Evolutionary conservation across 2,888 invertebrate species (phyloP).

Genomic region (Sminthurides aquaticus): DNA sequence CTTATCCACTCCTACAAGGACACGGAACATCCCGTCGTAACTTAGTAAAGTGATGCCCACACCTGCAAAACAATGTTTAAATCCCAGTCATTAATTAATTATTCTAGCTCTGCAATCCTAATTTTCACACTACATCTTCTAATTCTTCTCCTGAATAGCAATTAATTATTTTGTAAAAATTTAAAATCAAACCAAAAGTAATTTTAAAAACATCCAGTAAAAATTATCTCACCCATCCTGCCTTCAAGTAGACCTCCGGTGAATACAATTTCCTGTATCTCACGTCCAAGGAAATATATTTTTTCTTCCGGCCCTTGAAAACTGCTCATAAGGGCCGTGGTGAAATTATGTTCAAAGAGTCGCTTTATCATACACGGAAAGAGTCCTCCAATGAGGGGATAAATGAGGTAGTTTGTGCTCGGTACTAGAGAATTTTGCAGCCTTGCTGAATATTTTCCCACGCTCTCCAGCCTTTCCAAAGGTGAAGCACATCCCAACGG

Average conservation of each 20-base stretch:
- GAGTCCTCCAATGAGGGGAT: conserved; percentile 12
- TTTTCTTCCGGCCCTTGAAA: conserved; percentile 11
- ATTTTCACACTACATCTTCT: neutral
- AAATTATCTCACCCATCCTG: neutral
- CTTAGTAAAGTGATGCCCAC: conserved; percentile 13
- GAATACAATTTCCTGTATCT: conserved; percentile 13
- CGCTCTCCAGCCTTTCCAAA: neutral
- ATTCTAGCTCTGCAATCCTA: neutral
- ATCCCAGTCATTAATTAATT: neutral
- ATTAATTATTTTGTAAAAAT: no score
- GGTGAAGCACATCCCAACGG: conserved; percentile 2
- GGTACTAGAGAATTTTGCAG: conserved; percentile 11
- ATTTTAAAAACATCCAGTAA: no score
- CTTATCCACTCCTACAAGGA: conserved; percentile 14
- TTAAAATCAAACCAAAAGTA: no score
- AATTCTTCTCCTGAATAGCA: neutral
- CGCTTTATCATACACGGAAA: conserved; percentile 9
- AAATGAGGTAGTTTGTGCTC: neutral
- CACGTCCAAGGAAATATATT: conserved; percentile 3
- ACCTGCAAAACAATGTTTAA: neutral
- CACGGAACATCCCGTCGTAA: conserved; percentile 12
- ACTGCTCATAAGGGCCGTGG: conserved; percentile 9
- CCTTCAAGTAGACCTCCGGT: conserved; percentile 4
- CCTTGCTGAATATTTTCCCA: neutral
- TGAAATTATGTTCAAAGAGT: conserved; percentile 8